Percentiles rank a stretch among this genome's conserved stretches.
Evolutionary conservation across 2,888 invertebrate species (phyloP).

Genomic region (Cryptophagus acutangulus): DNA sequence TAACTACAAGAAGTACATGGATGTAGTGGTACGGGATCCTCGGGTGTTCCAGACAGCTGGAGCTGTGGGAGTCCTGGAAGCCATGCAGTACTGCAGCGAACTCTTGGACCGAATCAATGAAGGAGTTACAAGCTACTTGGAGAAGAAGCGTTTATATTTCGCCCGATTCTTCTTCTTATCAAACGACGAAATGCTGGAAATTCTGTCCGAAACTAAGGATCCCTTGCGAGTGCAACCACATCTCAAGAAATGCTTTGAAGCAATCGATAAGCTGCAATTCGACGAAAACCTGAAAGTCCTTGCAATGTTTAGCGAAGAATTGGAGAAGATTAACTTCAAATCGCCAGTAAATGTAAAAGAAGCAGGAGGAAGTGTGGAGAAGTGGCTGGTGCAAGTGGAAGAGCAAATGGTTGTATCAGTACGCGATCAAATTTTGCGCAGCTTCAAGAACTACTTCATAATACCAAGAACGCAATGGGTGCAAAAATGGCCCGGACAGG

Average conservation of each 20-base stretch:
- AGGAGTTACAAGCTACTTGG: constrained; percentile 76
- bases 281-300: constrained; percentile 67
- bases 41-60: constrained; percentile 64
- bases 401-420: constrained; percentile 73
- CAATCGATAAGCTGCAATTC: constrained; percentile 70
- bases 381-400: constrained; percentile 80
- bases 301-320: constrained; percentile 72
- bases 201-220: constrained; percentile 84
- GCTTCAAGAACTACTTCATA: constrained; percentile 60
- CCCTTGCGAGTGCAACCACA: constrained; percentile 80
- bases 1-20: constrained; percentile 64
- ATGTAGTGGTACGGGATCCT: constrained; percentile 56
- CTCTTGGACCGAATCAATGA: constrained; percentile 76
- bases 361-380: constrained; percentile 78
- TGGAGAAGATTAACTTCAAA: constrained; percentile 63
- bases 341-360: constrained; percentile 62
- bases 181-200: constrained; percentile 86
- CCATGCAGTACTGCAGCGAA: constrained; percentile 61
- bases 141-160: constrained; percentile 78
- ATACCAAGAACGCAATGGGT: constrained; percentile 63
- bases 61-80: constrained; percentile 62
- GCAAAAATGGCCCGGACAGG: constrained; percentile 52
- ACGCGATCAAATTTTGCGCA: constrained; percentile 61
- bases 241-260: constrained; percentile 84
- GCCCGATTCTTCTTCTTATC: constrained; percentile 87